Base-by-base conservation (phyloP, 2,797 vertebrate species). In the Sebastes trivittatus region DNA sequence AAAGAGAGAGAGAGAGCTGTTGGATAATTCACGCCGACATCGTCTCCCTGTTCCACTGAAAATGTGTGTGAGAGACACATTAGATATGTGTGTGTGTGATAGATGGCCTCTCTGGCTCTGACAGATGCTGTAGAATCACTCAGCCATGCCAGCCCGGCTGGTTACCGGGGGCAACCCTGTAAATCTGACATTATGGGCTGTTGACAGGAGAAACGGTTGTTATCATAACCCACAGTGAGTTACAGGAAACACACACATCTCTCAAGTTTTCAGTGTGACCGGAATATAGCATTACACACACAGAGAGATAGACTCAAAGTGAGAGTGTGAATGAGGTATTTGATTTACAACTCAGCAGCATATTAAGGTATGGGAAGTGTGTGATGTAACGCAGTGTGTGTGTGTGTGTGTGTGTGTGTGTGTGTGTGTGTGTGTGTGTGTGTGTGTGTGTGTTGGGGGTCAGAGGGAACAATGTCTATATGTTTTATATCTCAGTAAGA, bases 111-210 rank as follows among this genome's bases (percentile, higher is more conserved):
- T 89, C 88, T 54, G 13, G 69, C 89, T 90, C 89, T 88, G 90
- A 93, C 93, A 93, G 91, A 94, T 89, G 90, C 92, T 93, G 91
- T 81, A 85, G 92, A 93, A 92, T 92, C 92, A 92, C 89, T 94
- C 94, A 94, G 92, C 88, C 91, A 85, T 88, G 76, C 89, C 80
- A 83, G 86, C 82, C 77, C 71, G 88, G 79, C 89, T 95, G 92
- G 92, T 94, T 93, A 92, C 93, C 80, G 90, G 90, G 93, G 92
- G 92, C 90, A 93, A 93, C 92, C 90, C 90, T 91, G 92, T 95
- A 95, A 95, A 95, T 95, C 93, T 94, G 93, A 92, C 92, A 92
- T 92, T 94, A 94, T 90, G 92, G 92, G 92, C 91, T 94, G 94
- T 84, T 95, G 94, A 95, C 93, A 94, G 92, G 89, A 94, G 92